These are phyloP conservation scores for Bovichtus diacanthus DNA, from an alignment of 2,797 vertebrate species.

Conservation along the genomic window DNA sequence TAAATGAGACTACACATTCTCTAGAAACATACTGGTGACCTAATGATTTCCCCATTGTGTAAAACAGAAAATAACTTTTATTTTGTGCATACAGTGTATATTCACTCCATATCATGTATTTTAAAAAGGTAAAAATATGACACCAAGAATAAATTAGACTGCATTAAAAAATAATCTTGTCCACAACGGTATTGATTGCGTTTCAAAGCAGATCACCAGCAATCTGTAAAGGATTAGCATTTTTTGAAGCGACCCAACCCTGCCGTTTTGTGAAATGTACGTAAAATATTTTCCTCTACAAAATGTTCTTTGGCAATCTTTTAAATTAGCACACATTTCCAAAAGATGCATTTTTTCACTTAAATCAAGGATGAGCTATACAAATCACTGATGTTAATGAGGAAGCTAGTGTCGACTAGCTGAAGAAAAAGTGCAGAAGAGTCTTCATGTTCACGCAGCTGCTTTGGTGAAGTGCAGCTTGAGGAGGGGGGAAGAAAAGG, in stretches of 20 bases:
- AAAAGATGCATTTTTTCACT: slow-evolving; percentile 49
- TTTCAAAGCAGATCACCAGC: slow-evolving; percentile 18
- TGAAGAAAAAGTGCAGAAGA: slow-evolving; percentile 53
- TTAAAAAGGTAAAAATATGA: slow-evolving; percentile 20
- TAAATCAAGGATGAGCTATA: slow-evolving; percentile 43
- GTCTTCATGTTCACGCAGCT: slow-evolving; percentile 32
- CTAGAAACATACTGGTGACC: slow-evolving; percentile 20
- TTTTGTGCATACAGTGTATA: slow-evolving; percentile 17
- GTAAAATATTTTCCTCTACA: slow-evolving; percentile 41
- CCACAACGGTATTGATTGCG: not conserved
- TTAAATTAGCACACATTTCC: slow-evolving; percentile 48
- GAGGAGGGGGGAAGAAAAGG: too few species aligned
- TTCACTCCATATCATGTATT: not conserved
- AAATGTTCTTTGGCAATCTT: slow-evolving; percentile 78
- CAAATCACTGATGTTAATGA: slow-evolving; percentile 27
- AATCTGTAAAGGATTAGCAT: not conserved
- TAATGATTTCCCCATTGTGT: not conserved
- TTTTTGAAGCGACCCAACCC: slow-evolving; percentile 26
- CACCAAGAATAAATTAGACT: slow-evolving; percentile 25
- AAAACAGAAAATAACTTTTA: slow-evolving; percentile 3
- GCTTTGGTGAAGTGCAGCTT: slow-evolving; percentile 19
- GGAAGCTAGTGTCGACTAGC: slow-evolving; percentile 27
- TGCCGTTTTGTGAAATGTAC: slow-evolving; percentile 26
- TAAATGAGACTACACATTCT: slow-evolving; percentile 11
- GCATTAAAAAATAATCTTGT: slow-evolving; percentile 29